Evolutionary conservation across 64 coral and sea anemone genomes (phyloP), one percentile per base, ranked within the genome.

Genomic region (Porites lutea): DNA sequence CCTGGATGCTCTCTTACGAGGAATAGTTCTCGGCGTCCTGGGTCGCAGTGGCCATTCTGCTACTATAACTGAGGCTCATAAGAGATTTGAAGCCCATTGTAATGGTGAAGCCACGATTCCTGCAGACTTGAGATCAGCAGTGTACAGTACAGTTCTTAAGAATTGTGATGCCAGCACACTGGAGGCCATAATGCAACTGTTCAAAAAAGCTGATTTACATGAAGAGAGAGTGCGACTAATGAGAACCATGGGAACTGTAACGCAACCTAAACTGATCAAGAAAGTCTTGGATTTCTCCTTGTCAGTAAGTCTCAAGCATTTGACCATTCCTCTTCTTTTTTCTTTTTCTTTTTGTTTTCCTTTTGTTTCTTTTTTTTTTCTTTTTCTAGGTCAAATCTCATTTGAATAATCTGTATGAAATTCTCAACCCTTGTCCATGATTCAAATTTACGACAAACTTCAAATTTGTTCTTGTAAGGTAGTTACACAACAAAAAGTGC

Each of bases 201-300:
- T 96, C 2, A 77, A 88, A 71, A 88, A 96, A 19, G 91, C 94
- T 21, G 97, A 98, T 50, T 65, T 98, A 11, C 90, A 98, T 10
- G 97, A 98, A 37, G 97, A 98, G 75, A 88, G 85, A 48, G 91
- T 96, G 2, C 74, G 97, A 79, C 20, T 98, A 6, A 93, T 98
- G 97, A 75, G 90, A 13, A 93, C 88, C 53, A 98, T 98, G 97
- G 97, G 97, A 2, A 75, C 73, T 3, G 94, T 98, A 8, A 93
- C 82, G 43, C 79, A 98, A 58, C 91, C 94, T 52, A 88, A 93
- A 18, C 90, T 98, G 16, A 98, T 98, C 50, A 93, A 91, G 47
- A 92, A 95, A 91, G 97, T 98, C 8, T 73, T 98, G 12, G 88
- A 96, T 59, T 98, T 98, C 77, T 76, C 97, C 14, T 18, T 98